Evolutionary conservation across 2,113 vertebrate species (phyloP).

Genomic region (Pampusana beccarii): DNA sequence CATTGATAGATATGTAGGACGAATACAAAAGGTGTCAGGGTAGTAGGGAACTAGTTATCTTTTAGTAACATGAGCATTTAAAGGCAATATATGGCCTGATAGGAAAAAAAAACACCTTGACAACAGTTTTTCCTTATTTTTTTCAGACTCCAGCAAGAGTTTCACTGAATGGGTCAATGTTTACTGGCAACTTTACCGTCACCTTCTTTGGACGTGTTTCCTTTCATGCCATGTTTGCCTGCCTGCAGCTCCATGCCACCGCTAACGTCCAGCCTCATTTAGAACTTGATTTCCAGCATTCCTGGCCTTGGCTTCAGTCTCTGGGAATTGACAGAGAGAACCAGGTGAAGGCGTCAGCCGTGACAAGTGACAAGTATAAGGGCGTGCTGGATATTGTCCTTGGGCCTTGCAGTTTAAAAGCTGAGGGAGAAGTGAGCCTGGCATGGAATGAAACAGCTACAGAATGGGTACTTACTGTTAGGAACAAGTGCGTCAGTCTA

Average conservation of each 20-base stretch:
- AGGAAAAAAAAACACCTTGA: not conserved
- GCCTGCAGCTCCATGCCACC: constrained; percentile 40
- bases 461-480: constrained; percentile 68
- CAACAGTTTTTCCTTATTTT: not conserved
- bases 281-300: constrained; percentile 71
- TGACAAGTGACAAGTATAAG: not conserved
- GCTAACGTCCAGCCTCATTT: constrained; percentile 26
- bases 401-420: constrained; percentile 74
- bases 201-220: constrained; percentile 46
- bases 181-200: constrained; percentile 43
- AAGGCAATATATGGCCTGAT: not conserved
- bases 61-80: not conserved
- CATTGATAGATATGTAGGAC: not conserved
- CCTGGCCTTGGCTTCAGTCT: constrained; percentile 55
- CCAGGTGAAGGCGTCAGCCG: constrained; percentile 55
- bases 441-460: constrained; percentile 9
- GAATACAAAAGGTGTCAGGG: not conserved
- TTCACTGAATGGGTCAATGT: constrained; percentile 73
- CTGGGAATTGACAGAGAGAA: constrained; percentile 71
- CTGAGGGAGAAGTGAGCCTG: constrained; percentile 34
- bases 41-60: not conserved
- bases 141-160: constrained; percentile 71
- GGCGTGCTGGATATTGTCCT: constrained; percentile 62
- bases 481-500: constrained; percentile 70
- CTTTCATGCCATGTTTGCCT: constrained; percentile 32